Base-by-base conservation (phyloP, 2,888 invertebrate species). In the Melitaea athalia region DNA sequence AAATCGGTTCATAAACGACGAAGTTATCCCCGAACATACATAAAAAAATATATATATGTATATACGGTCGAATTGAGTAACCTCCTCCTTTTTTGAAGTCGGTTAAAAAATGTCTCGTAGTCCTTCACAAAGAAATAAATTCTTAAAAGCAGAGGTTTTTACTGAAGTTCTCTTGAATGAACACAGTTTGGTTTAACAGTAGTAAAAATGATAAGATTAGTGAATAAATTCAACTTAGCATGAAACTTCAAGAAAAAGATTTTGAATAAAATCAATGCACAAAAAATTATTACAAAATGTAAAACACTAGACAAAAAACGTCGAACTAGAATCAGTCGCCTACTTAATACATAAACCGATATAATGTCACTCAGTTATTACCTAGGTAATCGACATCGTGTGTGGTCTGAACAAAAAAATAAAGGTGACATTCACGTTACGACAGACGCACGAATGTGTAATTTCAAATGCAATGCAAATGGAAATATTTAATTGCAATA, bases 371-470 rank as follows among this genome's bases (percentile, higher is more conserved):
- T 17, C 57, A 64, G 42, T 42, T 49, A 64, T 69, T 64, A 69
- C 64, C 57, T 64, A 62, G 61, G 69, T 76, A 76, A 77, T 76
- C 73, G 75, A 74, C 77, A 42, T 73, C 78, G 80, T 79, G 81
- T 79, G 81, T 77, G 81, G 81, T 78, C 81, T 67, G 59, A 63
- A 57, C 74, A 75, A 75, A 75, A 77, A 75, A 74, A 49, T 49
- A 49, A 49, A 49, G 47, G n/a, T 1, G 47, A 5, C 47, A 49
- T 49, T 49, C 47, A n/a, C n/a, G 47, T n/a, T 49, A 49, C 47
- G 47, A 49, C 47, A 49, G 14, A n/a, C 14, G 47, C 47, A 49
- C 14, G 47, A 43, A 45, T 12, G 3, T n/a, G 14, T 49, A 45
- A 11, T 12, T 10, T 10, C 45, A 12, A 12, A 45, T 45, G 14